A percentile compares a stretch with the other conserved stretches of the same genome.
Conservation (phyloP, 2,113 vertebrate genomes). For the Zosterops borbonicus region DNA sequence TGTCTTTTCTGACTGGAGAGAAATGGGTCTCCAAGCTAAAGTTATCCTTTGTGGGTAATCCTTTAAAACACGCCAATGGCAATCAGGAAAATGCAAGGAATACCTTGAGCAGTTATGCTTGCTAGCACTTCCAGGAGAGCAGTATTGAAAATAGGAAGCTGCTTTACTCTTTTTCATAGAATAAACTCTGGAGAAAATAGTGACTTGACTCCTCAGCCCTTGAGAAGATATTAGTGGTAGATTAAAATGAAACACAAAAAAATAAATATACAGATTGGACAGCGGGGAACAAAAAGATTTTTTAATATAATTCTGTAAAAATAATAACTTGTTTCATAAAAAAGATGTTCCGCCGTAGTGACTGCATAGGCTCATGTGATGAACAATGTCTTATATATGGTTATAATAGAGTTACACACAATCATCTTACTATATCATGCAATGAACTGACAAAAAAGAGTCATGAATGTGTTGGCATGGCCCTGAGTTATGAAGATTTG, state of each 20-base stretch:
- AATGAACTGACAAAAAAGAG: neutral
- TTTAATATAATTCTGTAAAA: neutral
- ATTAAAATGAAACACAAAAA: conserved; percentile 29
- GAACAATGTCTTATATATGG: neutral
- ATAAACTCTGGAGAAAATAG: neutral
- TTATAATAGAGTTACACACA: neutral
- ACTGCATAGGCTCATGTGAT: neutral
- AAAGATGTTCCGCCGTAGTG: neutral
- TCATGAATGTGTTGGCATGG: neutral
- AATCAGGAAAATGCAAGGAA: neutral
- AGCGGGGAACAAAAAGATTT: neutral
- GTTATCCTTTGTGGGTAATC: neutral
- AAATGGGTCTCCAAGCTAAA: neutral
- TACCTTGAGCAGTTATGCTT: neutral
- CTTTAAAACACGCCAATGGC: neutral
- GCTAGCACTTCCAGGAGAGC: neutral
- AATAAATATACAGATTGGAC: neutral
- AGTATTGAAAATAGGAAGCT: neutral
- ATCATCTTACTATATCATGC: neutral
- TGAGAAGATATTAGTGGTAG: neutral
- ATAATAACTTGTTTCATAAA: neutral
- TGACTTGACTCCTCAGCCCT: neutral
- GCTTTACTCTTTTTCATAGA: neutral
- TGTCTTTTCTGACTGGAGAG: neutral
- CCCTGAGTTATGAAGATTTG: neutral